Evolutionary conservation across 2,113 vertebrate genomes (phyloP).

Genomic region (Oreochromis spilurus): DNA sequence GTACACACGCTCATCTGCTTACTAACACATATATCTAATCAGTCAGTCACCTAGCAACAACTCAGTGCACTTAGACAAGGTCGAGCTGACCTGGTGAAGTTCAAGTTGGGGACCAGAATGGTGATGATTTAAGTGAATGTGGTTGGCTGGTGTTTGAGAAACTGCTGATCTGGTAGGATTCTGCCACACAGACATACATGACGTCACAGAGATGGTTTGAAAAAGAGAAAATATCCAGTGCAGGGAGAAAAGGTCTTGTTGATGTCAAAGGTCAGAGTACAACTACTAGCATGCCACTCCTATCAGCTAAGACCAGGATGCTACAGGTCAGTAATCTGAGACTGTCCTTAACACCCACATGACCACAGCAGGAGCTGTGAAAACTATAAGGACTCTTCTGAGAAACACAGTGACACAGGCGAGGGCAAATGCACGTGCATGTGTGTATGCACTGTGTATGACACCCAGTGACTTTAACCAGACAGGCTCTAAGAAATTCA

Average conservation of each 20-base stretch:
- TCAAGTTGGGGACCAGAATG: not conserved
- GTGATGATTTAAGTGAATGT: not conserved
- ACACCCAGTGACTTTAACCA: not conserved
- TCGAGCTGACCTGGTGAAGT: not conserved
- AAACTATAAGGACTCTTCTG: fast-evolving
- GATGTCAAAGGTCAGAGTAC: not conserved
- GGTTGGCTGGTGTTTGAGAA: not conserved
- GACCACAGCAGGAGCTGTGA: not conserved
- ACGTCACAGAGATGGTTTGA: not conserved
- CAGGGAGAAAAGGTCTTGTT: not conserved
- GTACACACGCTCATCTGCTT: not conserved
- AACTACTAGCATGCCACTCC: fast-evolving
- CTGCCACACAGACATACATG: not conserved
- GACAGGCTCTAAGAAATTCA: not conserved
- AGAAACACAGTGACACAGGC: not conserved
- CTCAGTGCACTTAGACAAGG: not conserved
- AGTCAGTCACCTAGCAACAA: not conserved
- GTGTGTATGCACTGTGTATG: fast-evolving
- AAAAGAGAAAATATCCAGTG: not conserved
- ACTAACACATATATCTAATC: not conserved
- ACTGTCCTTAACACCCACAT: not conserved
- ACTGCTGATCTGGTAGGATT: not conserved
- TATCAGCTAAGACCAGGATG: not conserved
- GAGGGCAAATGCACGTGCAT: not conserved
- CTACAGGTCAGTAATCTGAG: not conserved